Evolutionary conservation across 2,888 invertebrate genomes (phyloP).

Genomic region (Spialia ferax): DNA sequence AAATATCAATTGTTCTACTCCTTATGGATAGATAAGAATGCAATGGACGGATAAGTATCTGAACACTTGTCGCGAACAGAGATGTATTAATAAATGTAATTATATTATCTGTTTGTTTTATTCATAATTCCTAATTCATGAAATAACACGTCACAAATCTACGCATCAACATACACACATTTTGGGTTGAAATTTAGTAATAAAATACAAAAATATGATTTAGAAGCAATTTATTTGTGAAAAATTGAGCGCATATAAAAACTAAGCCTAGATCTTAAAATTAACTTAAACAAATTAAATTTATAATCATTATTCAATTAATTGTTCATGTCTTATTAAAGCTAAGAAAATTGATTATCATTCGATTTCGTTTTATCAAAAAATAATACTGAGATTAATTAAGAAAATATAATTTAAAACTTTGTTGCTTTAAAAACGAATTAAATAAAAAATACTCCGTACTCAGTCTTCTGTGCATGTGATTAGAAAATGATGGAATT

Average conservation of each 20-base stretch:
- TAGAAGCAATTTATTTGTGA: slow-evolving; percentile 81
- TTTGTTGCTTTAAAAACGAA: slow-evolving; percentile 4
- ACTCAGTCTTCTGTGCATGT: slow-evolving; percentile 58
- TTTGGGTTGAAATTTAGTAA: too few relatives aligned
- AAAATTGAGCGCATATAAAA: slow-evolving; percentile 80
- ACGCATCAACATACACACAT: too few relatives aligned
- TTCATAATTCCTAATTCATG: background rate
- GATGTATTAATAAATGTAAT: slow-evolving; percentile 39
- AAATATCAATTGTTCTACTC: slow-evolving; percentile 8
- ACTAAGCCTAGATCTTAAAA: slow-evolving; percentile 66
- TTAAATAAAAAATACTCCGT: slow-evolving; percentile 47
- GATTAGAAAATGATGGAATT: slow-evolving; percentile 46
- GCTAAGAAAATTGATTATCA: slow-evolving; percentile 46
- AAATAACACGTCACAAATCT: too few relatives aligned
- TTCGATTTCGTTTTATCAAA: slow-evolving; percentile 42
- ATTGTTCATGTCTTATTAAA: slow-evolving; percentile 34
- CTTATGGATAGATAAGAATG: slow-evolving; percentile 5
- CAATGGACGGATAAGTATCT: background rate
- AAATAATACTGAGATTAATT: slow-evolving; percentile 44
- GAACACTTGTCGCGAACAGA: slow-evolving; percentile 13
- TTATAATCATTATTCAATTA: slow-evolving; percentile 20
- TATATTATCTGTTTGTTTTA: slow-evolving; percentile 21
- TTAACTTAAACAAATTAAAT: slow-evolving; percentile 52
- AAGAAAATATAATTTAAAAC: slow-evolving; percentile 43
- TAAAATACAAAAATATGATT: slow-evolving; percentile 48